Conservation (phyloP, 2,113 vertebrate species). For the Colius striatus region DNA sequence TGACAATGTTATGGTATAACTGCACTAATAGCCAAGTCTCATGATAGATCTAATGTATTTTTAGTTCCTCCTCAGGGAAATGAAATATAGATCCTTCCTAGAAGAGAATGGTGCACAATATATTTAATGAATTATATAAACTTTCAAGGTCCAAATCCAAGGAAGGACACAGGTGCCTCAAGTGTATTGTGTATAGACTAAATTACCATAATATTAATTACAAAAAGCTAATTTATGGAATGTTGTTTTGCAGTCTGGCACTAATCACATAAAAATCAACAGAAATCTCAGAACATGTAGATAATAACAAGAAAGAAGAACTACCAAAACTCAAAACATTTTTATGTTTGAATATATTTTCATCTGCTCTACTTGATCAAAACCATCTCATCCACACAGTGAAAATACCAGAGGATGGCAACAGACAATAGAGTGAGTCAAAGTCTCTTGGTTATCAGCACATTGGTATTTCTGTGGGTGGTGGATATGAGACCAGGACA, state of each 20-base stretch:
- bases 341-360: neutral
- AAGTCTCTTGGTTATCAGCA: neutral
- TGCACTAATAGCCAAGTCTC: neutral
- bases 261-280: neutral
- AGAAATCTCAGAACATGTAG: neutral
- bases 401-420: neutral
- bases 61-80: neutral
- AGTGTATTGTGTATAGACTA: neutral
- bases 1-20: neutral
- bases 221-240: neutral
- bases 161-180: neutral
- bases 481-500: accelerated
- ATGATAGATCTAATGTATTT: neutral
- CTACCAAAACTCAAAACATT: neutral
- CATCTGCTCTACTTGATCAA: neutral
- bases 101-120: neutral
- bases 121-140: neutral
- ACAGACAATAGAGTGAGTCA: accelerated
- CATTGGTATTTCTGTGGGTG: neutral
- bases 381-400: neutral
- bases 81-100: neutral
- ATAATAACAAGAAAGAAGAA: neutral
- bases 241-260: neutral
- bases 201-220: neutral
- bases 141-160: neutral